Evolutionary conservation across 2,797 vertebrate species (phyloP).

Genomic region (Hemitrygon akajei): DNA sequence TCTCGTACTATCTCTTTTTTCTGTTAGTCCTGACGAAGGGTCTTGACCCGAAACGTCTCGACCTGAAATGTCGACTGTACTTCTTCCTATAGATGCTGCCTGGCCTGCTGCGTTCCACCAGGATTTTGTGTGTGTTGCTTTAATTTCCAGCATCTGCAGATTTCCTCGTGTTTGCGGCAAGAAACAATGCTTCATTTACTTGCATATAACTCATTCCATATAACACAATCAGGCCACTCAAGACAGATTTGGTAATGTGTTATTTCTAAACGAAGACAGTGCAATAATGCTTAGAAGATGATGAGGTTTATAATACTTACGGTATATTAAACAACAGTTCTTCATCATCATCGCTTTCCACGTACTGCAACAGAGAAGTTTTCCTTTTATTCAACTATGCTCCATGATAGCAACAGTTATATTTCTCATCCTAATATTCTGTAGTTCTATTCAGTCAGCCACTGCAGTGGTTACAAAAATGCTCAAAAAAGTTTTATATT

Average conservation of each 20-base stretch:
- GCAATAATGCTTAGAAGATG: not conserved
- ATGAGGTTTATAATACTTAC: slow-evolving; percentile 61
- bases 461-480: not conserved
- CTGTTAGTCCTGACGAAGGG: too few species aligned
- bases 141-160: too few species aligned
- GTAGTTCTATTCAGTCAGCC: not conserved
- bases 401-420: not conserved
- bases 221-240: not conserved
- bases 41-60: too few species aligned
- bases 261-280: not conserved
- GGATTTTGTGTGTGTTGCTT: too few species aligned
- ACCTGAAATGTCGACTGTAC: too few species aligned
- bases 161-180: too few species aligned
- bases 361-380: slow-evolving; percentile 62
- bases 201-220: not conserved
- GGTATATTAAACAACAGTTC: slow-evolving; percentile 95
- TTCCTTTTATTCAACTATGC: not conserved
- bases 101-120: too few species aligned
- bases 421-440: not conserved
- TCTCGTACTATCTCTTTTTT: too few species aligned
- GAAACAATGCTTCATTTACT: not conserved
- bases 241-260: not conserved
- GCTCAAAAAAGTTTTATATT: not conserved
- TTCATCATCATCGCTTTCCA: slow-evolving; percentile 90
- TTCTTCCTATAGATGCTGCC: too few species aligned